phyloP scores from a whole-genome alignment of 1,140 invertebrate genomes.

The Bombus superbus region DNA sequence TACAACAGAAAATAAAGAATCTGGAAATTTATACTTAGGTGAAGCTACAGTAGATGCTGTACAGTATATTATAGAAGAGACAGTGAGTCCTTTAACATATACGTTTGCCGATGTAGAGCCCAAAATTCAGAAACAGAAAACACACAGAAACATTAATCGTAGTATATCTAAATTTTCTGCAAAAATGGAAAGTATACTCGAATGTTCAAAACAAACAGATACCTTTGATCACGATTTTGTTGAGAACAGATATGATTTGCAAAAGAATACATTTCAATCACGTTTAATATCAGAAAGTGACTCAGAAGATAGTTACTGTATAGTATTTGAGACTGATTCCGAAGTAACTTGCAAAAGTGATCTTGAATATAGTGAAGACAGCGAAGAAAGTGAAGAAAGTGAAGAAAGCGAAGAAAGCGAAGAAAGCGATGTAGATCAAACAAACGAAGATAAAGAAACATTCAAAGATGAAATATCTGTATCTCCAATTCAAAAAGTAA shows the following conservation, averaged over 20 bases:
- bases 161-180: conserved; percentile 22
- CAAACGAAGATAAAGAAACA: conserved; percentile 21
- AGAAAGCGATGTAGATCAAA: conserved; percentile 23
- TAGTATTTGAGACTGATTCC: conserved; percentile 74
- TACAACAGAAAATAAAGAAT: not conserved
- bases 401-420: conserved; percentile 28
- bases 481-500: conserved; percentile 49
- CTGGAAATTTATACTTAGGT: conserved; percentile 13
- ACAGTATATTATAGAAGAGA: not conserved
- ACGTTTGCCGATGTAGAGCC: conserved; percentile 43
- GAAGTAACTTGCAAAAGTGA: conserved; percentile 45
- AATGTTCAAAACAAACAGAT: conserved; percentile 27
- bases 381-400: conserved; percentile 23
- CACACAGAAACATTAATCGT: not conserved
- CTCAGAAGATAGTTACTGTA: conserved; percentile 79
- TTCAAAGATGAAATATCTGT: not conserved
- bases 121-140: conserved; percentile 27
- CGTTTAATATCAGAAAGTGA: conserved; percentile 75
- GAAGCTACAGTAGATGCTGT: conserved; percentile 19
- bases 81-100: conserved; percentile 1
- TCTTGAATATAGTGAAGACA: conserved; percentile 41
- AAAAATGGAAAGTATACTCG: conserved; percentile 49
- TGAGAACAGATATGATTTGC: conserved; percentile 7
- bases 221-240: not conserved
- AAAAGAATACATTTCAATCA: conserved; percentile 44